These are phyloP conservation scores for Dolomedes plantarius DNA, from an alignment of 2,888 invertebrate genomes.

Conservation along the genomic window DNA sequence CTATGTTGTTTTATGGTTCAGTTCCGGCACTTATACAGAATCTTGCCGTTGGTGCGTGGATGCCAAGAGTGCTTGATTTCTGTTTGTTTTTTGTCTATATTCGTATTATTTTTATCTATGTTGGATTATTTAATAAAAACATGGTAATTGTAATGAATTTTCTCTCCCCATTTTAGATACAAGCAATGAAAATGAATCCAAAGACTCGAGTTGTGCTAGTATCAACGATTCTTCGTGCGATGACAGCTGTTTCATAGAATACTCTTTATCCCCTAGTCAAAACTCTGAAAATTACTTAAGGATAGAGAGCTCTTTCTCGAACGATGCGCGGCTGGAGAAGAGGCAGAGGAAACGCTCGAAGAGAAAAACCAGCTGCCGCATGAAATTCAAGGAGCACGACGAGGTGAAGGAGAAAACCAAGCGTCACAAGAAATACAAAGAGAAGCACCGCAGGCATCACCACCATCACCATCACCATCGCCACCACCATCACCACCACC, in stretches of 20 bases:
- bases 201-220: conserved; percentile 63
- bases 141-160: no score
- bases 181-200: conserved; percentile 61
- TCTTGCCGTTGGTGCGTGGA: no score
- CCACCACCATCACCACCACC: conserved; percentile 61
- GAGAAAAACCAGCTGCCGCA: conserved; percentile 19
- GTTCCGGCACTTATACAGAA: no score
- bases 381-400: conserved; percentile 5
- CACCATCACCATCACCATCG: conserved; percentile 56
- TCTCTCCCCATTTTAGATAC: conserved; percentile 37
- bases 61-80: no score
- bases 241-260: conserved; percentile 57
- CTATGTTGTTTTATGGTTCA: no score
- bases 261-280: conserved; percentile 64
- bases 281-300: conserved; percentile 19
- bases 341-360: conserved; percentile 47
- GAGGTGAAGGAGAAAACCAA: conserved; percentile 41
- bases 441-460: conserved; percentile 59
- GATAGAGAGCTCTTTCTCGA: conserved; percentile 18
- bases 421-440: conserved; percentile 64
- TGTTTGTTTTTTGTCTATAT: no score
- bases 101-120: no score
- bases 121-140: no score
- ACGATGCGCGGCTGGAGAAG: conserved; percentile 19
- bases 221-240: conserved; percentile 59